Evolutionary conservation across 2,888 invertebrate genomes (phyloP), one percentile per base, ranked within the genome.

Genomic region (Altica lythri): DNA sequence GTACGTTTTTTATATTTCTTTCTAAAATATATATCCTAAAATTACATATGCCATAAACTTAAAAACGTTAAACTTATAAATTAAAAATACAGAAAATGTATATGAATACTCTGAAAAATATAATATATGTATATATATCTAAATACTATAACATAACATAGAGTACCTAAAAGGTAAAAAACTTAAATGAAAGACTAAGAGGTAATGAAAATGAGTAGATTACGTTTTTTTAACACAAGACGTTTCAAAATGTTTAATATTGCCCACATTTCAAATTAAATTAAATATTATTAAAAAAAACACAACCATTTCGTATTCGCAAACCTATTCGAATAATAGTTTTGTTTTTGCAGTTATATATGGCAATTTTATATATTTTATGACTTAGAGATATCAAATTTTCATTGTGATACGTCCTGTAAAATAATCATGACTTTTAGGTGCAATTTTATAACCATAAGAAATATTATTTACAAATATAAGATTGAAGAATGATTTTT

Each of bases 91-190:
- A 68, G 47, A 55, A 45, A 55, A 51, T 72, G 71, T 73, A 72
- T 75, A 75, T 75, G 72, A 75, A 75, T 74, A 75, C 75, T 75
- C 72, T 74, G 73, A 69, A 73, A 71, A 75, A 73, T 70, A 69
- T 70, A 68, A 67, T 69, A 68, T 68, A 66, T 69, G 66, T 68
- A 69, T 66, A 68, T 29, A 43, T 68, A 66, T 69, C 66, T 68
- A 69, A 65, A 68, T 29, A 43, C 37, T 44, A 48, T 52, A 59
- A 53, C 30, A 40, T 54, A 42, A 38, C 47, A 42, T 50, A 54
- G 35, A 38, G 45, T 52, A 51, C 25, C 37, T 58, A 56, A 8
- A 44, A 35, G n/a, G n/a, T n/a, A 34, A 58, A 54, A 53, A 62
- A 55, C 59, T 54, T 58, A 66, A 60, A 68, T 67, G 67, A 67